Evolutionary conservation across 1,140 invertebrate species (phyloP).

Genomic region (Neotoxoptera formosana): DNA sequence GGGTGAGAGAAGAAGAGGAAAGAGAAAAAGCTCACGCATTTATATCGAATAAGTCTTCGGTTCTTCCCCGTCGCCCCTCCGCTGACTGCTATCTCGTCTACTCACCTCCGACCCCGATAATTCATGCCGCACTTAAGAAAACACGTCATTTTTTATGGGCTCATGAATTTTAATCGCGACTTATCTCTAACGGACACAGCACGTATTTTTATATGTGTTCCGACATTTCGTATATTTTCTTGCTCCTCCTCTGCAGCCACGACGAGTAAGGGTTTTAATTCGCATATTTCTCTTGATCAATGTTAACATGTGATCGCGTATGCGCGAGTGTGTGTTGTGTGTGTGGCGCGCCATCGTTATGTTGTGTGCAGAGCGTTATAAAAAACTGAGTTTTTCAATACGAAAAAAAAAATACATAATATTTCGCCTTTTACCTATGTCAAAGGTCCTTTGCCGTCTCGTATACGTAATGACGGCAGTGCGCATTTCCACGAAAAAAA

Average conservation of each 20-base stretch:
- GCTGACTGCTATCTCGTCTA: neutral
- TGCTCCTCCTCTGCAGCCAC: neutral
- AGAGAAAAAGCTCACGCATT: constrained; percentile 9
- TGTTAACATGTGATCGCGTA: neutral
- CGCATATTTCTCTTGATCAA: constrained; percentile 20
- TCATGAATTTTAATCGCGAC: constrained; percentile 53
- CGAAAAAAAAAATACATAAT: neutral
- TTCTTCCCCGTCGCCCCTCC: neutral
- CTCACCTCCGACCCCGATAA: constrained; percentile 21
- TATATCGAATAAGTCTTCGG: neutral
- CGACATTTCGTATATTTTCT: neutral
- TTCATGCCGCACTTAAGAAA: neutral
- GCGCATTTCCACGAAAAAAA: neutral
- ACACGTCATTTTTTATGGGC: constrained; percentile 43
- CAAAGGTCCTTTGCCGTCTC: neutral
- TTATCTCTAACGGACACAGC: neutral
- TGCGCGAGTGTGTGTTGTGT: neutral
- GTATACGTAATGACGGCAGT: neutral
- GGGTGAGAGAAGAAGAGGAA: neutral
- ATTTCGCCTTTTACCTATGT: neutral
- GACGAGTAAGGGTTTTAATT: neutral
- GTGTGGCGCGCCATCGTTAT: neutral
- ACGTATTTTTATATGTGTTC: neutral
- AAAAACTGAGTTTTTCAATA: neutral
- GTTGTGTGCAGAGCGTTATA: neutral